Conservation (phyloP, 2,888 invertebrate genomes). For the Lobophora halterata region DNA sequence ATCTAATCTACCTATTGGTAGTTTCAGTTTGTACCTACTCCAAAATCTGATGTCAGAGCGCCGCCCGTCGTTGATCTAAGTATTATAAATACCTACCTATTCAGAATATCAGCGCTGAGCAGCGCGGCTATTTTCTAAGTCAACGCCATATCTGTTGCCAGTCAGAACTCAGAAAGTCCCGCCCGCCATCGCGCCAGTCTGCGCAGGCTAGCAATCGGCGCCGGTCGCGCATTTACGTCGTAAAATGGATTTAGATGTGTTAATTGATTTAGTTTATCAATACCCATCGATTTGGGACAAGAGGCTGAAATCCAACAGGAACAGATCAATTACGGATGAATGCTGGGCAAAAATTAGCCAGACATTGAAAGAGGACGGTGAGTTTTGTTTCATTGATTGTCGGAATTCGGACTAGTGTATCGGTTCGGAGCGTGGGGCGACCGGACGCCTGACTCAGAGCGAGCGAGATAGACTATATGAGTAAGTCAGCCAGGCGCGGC, state of each 20-base stretch:
- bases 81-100: too few species aligned
- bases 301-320: constrained; percentile 9
- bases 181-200: constrained; percentile 16
- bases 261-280: constrained; percentile 14
- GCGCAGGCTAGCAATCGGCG: constrained; percentile 14
- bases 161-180: too few species aligned
- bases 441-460: constrained; percentile 6
- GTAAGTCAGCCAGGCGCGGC: constrained; percentile 1
- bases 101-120: constrained; percentile 12
- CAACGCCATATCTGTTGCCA: too few species aligned
- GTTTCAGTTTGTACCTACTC: too few species aligned
- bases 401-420: background rate
- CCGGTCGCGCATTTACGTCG: constrained; percentile 5
- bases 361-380: constrained; percentile 15
- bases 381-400: constrained; percentile 16
- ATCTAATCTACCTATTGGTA: too few species aligned
- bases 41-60: too few species aligned
- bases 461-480: constrained; percentile 14
- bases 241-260: constrained; percentile 11
- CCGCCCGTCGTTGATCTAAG: too few species aligned
- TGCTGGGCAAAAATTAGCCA: constrained; percentile 19
- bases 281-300: constrained; percentile 19
- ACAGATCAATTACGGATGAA: constrained; percentile 10
- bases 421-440: too few species aligned
- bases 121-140: too few species aligned